phyloP scores from a whole-genome alignment of 2,113 vertebrate species.

The Podilymbus podiceps region DNA sequence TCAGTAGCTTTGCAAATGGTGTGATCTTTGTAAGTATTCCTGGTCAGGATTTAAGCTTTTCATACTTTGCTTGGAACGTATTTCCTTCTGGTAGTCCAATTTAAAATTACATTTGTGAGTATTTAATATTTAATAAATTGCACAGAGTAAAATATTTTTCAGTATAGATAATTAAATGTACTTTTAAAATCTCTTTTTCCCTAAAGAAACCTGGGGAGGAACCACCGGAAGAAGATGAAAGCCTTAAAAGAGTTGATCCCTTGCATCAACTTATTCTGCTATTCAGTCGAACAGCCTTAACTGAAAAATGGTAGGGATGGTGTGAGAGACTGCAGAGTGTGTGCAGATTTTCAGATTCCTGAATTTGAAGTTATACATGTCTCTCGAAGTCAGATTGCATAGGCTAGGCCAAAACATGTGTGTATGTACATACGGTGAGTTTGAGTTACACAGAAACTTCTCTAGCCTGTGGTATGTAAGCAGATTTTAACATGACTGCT shows the following conservation, averaged over 20 bases:
- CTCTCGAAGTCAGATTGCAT: not conserved
- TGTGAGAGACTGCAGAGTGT: not conserved
- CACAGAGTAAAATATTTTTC: not conserved
- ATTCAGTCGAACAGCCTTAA: constrained; percentile 94
- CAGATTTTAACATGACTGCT: not conserved
- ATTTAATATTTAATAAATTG: not conserved
- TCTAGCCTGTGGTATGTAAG: not conserved
- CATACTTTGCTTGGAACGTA: not conserved
- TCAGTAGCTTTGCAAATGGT: not conserved
- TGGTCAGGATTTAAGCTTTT: not conserved
- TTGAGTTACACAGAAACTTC: not conserved
- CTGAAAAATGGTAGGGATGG: constrained; percentile 89
- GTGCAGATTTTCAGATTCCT: not conserved
- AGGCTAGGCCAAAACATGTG: not conserved
- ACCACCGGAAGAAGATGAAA: constrained; percentile 86
- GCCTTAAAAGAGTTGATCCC: constrained; percentile 85
- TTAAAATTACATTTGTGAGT: not conserved
- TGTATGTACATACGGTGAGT: accelerated
- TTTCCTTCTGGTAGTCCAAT: not conserved
- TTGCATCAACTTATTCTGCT: constrained; percentile 95
- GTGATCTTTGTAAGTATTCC: not conserved
- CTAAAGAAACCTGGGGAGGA: constrained; percentile 86
- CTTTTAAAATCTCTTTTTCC: not conserved
- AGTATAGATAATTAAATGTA: not conserved
- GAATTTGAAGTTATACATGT: not conserved